Percentiles rank a stretch among this genome's conserved stretches.
These are phyloP conservation scores for Antheraea assamensis DNA, from an alignment of 2,888 invertebrate species.

Conservation along the genomic window DNA sequence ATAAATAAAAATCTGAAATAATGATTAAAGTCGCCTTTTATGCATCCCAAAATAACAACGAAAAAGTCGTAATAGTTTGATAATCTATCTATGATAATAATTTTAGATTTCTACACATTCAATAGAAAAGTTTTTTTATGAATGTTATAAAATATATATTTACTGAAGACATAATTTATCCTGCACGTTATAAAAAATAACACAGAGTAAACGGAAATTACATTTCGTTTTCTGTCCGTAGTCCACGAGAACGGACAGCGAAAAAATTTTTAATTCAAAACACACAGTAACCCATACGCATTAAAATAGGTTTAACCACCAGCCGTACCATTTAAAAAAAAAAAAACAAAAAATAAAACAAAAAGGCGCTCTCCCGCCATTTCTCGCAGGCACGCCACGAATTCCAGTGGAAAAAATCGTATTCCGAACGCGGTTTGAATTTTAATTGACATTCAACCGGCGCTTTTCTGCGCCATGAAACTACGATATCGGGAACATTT, in stretches of 20 bases:
- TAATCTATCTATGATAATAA: neutral
- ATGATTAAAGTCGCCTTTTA: no score
- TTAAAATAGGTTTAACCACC: slow-evolving; percentile 81
- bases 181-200: slow-evolving; percentile 12
- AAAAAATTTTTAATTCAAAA: slow-evolving; percentile 77
- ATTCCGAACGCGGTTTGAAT: slow-evolving; percentile 83
- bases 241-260: slow-evolving; percentile 49
- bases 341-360: slow-evolving; percentile 66
- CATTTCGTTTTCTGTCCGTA: slow-evolving; percentile 45
- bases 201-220: slow-evolving; percentile 21
- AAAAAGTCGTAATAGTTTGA: neutral
- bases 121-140: neutral
- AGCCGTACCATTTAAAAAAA: slow-evolving; percentile 78
- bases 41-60: neutral
- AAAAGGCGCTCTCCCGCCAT: slow-evolving; percentile 79
- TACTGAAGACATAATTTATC: slow-evolving; percentile 14
- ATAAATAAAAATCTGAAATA: no score
- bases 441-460: slow-evolving; percentile 80
- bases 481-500: slow-evolving; percentile 63
- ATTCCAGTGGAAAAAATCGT: slow-evolving; percentile 82
- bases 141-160: slow-evolving; percentile 8
- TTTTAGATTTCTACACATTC: neutral
- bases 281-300: slow-evolving; percentile 78
- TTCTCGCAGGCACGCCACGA: slow-evolving; percentile 77
- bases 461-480: slow-evolving; percentile 43